A percentile compares a stretch with the other conserved stretches of the same genome.
These are phyloP conservation scores for Vannuccia rotundouncinata DNA, from an alignment of 2,888 invertebrate genomes.

Conservation along the genomic window DNA sequence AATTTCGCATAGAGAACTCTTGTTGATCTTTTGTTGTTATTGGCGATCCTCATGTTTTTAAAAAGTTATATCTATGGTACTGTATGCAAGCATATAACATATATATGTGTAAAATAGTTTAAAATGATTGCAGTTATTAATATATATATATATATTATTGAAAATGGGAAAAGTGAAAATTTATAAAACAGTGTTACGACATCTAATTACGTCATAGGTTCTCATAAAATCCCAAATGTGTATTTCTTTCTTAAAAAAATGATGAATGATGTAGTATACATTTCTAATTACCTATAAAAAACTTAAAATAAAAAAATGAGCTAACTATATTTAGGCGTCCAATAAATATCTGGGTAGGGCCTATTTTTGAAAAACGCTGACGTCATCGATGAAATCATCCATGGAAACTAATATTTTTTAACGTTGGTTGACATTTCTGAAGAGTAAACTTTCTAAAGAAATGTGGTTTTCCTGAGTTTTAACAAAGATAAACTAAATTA, in stretches of 20 bases:
- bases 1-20: not conserved
- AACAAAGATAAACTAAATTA: not conserved
- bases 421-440: not conserved
- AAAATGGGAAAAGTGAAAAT: not conserved
- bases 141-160: not conserved
- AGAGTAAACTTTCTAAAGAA: slow-evolving; percentile 6
- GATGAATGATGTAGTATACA: slow-evolving; percentile 3
- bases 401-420: slow-evolving; percentile 1
- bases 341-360: not conserved
- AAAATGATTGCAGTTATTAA: slow-evolving; percentile 1
- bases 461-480: slow-evolving; percentile 20
- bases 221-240: slow-evolving; percentile 1
- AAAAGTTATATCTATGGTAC: not conserved
- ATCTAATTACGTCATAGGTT: slow-evolving; percentile 19
- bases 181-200: slow-evolving; percentile 15
- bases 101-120: slow-evolving; percentile 1
- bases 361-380: not conserved
- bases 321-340: not conserved
- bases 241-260: slow-evolving; percentile 4
- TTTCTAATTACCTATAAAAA: slow-evolving; percentile 1
- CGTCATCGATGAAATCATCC: not conserved
- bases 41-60: not conserved
- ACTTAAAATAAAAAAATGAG: slow-evolving; percentile 2
- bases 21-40: slow-evolving; percentile 11
- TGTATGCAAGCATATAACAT: slow-evolving; percentile 14